A percentile compares a stretch with the other conserved stretches of the same genome.
These are phyloP conservation scores for Trachymyrmex septentrionalis DNA, from an alignment of 1,140 invertebrate species.

Conservation along the genomic window DNA sequence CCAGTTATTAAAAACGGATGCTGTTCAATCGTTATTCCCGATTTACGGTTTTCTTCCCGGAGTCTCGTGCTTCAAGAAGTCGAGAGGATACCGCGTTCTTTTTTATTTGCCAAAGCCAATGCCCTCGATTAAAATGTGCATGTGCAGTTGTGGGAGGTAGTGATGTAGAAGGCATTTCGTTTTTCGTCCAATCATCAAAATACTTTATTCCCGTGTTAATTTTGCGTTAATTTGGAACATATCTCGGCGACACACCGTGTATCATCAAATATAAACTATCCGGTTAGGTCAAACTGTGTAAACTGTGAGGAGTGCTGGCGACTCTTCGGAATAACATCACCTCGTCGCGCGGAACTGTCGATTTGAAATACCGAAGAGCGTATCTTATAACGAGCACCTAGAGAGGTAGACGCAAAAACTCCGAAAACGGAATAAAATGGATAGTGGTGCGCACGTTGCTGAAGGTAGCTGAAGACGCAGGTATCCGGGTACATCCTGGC, in stretches of 20 bases:
- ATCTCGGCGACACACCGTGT: not conserved
- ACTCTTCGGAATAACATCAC: slow-evolving; percentile 23
- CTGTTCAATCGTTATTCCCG: not conserved
- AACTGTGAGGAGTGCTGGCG: not conserved
- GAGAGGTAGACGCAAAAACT: not conserved
- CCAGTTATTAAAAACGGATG: not conserved
- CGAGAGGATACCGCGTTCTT: not conserved
- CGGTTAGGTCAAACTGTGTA: slow-evolving; percentile 17
- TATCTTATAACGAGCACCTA: not conserved
- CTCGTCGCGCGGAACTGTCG: slow-evolving; percentile 3
- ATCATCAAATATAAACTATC: slow-evolving; percentile 17
- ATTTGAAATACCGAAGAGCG: slow-evolving; percentile 36
- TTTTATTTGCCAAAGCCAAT: not conserved
- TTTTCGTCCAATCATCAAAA: not conserved
- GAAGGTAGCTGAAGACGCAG: not conserved
- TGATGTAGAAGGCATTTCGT: not conserved
- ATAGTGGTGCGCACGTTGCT: too few relatives aligned
- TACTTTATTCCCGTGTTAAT: slow-evolving; percentile 8
- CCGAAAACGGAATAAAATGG: not conserved
- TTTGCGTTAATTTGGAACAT: slow-evolving; percentile 9
- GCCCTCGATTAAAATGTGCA: not conserved
- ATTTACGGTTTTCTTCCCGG: not conserved
- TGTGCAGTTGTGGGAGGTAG: not conserved
- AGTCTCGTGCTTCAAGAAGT: not conserved
- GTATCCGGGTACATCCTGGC: not conserved